These are phyloP conservation scores for Mastomys natalensis DNA, from an alignment of 2,113 vertebrate species.

Conservation along the genomic window DNA sequence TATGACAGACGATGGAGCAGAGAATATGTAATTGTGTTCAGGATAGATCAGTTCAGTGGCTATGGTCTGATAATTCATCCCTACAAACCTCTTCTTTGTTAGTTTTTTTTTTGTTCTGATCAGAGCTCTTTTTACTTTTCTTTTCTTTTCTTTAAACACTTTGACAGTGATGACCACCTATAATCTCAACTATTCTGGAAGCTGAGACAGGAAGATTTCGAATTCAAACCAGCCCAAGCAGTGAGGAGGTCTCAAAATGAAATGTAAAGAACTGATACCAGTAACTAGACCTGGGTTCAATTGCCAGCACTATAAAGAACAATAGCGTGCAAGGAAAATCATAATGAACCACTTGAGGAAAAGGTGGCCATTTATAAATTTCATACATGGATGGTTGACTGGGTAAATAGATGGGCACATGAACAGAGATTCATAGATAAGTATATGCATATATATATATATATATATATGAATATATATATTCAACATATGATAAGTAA, in stretches of 20 bases:
- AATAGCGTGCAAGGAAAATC: neutral
- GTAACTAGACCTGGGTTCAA: neutral
- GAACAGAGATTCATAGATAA: neutral
- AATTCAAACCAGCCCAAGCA: neutral
- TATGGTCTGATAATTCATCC: neutral
- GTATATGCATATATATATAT: neutral
- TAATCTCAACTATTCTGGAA: neutral
- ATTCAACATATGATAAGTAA: neutral
- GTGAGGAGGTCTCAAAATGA: neutral
- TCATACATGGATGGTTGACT: neutral
- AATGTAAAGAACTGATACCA: neutral
- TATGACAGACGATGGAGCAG: neutral
- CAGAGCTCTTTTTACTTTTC: neutral
- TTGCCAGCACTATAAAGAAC: neutral
- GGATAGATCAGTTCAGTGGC: neutral
- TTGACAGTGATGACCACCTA: neutral
- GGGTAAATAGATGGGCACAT: neutral
- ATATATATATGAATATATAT: neutral
- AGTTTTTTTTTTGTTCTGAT: neutral
- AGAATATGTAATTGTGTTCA: neutral
- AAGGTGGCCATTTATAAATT: neutral
- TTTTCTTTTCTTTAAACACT: neutral
- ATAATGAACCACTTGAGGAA: neutral
- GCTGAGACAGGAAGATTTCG: neutral
- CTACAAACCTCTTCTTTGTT: neutral